A percentile compares a stretch with the other conserved stretches of the same genome.
Conservation (phyloP, 2,797 vertebrate genomes). For the Epinephelus coioides region DNA sequence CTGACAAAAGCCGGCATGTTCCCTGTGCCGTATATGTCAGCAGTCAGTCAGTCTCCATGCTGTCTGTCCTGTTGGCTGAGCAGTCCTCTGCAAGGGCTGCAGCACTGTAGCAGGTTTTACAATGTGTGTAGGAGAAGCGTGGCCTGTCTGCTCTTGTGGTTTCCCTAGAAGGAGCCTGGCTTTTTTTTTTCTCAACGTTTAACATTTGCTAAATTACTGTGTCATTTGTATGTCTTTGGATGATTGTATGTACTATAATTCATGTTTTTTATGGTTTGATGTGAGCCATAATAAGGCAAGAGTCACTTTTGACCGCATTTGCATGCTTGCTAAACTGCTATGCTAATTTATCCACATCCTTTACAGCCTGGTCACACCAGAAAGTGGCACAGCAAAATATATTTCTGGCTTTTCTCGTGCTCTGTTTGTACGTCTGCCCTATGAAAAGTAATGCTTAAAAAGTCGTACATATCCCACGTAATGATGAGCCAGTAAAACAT, state of each 20-base stretch:
- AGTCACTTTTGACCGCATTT: not conserved
- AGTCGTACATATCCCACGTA: no score
- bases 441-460: no score
- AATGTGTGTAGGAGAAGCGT: conserved; percentile 19
- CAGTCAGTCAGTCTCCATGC: conserved; percentile 74
- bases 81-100: conserved; percentile 1
- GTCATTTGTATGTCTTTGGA: not conserved
- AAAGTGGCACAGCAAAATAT: not conserved
- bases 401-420: no score
- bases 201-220: not conserved
- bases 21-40: conserved; percentile 76
- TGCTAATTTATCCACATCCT: not conserved
- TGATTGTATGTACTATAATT: not conserved
- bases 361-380: not conserved
- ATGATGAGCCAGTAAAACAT: no score
- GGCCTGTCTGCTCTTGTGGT: conserved; percentile 17
- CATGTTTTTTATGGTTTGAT: not conserved
- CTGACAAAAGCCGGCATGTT: conserved; percentile 78
- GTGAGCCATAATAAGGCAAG: not conserved
- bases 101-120: no score
- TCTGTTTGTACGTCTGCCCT: no score
- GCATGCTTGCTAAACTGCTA: not conserved
- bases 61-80: conserved; percentile 46
- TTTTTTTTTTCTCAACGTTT: not conserved
- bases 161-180: not conserved